Base-by-base conservation (phyloP, 2,113 vertebrate genomes). In the Tichodroma muraria region DNA sequence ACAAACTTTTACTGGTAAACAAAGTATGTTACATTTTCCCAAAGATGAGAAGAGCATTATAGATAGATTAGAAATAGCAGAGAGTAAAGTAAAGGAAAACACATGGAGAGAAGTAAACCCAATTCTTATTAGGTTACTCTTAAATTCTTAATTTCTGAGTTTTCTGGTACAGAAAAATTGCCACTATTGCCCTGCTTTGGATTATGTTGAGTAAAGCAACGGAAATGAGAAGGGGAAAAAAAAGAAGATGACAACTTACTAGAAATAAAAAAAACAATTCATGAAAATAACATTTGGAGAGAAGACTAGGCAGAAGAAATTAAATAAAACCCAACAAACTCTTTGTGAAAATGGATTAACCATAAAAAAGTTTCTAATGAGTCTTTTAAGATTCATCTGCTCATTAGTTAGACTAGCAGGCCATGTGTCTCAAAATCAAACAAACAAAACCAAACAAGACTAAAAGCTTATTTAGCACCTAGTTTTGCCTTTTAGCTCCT, bases 161-260 rank as follows among this genome's bases (percentile, higher is more conserved):
- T 76, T 64, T 13, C 60, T 37, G 31, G 45, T 60, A 54, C 33
- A 76, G 28, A 54, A 72, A 5, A 76, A 40, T 40, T 27, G 50
- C 15, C 4, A 6, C 6, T 49, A 17, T 15, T 77, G 11, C 13
- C 23, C 31, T 66, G 42, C 15, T 84, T 68, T 66, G 13, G 31
- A 63, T 84, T 83, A 54, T 24, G 23, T 53, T 31, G 19, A 83
- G 20, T 85, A 49, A 82, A 85, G 15, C 19, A 80, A 9, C 33
- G 19, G 10, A 93, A 94, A n/a, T 11, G 6, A 79, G 28, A 64
- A 63, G 11, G 28, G 25, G 6, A 4, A 31, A 54, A 30, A 28
- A 30, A 27, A 56, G 4, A 64, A 50, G 8, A 72, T 56, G 1
- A 27, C 47, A 35, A 63, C 0, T 0, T 53, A 38, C 4, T 20